Percentiles rank a stretch among this genome's conserved stretches.
Evolutionary conservation across 1,140 invertebrate species (phyloP).

Genomic region (Zaprionus vittiger): DNA sequence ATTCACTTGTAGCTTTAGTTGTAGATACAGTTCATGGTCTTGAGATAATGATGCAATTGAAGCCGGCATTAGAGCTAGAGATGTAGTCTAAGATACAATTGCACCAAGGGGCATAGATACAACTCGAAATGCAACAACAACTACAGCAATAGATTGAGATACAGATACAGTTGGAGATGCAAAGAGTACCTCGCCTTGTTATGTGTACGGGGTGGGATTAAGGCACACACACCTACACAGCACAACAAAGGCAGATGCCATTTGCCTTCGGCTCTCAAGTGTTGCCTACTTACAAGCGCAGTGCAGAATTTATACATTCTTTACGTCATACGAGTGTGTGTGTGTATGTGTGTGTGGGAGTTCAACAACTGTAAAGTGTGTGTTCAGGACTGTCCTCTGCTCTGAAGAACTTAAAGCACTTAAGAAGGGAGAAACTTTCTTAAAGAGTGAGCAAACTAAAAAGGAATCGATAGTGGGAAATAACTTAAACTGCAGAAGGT

Average conservation of each 20-base stretch:
- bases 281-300: slow-evolving; percentile 38
- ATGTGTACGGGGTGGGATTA: background rate
- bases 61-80: too few species aligned
- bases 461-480: background rate
- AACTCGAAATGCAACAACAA: too few species aligned
- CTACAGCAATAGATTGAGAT: too few species aligned
- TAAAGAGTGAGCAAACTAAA: background rate
- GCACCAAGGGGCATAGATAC: too few species aligned
- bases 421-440: background rate
- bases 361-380: background rate
- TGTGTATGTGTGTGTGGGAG: background rate
- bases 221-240: background rate
- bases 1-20: too few species aligned
- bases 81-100: too few species aligned
- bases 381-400: background rate
- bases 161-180: too few species aligned
- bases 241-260: slow-evolving; percentile 19
- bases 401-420: slow-evolving; percentile 1
- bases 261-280: slow-evolving; percentile 16
- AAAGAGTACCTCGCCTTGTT: background rate
- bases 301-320: slow-evolving; percentile 7
- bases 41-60: too few species aligned
- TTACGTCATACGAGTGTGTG: background rate
- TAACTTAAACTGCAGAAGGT: background rate
- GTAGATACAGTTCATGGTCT: too few species aligned